Conservation (phyloP, 2,797 vertebrate species). For the Nasua narica region DNA sequence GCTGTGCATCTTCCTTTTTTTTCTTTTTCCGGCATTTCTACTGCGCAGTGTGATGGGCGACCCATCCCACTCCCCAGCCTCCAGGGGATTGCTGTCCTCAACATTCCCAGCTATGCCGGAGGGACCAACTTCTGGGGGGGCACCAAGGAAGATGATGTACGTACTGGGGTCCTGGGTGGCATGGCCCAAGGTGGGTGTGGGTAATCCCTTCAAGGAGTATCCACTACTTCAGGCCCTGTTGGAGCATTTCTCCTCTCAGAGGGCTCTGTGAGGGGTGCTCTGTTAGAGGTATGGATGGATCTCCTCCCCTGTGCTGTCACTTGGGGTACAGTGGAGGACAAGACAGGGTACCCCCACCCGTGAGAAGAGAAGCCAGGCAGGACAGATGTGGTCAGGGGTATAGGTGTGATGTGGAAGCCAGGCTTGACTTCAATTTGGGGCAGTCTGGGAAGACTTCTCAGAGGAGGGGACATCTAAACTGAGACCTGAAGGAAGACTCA, state of each 20-base stretch:
- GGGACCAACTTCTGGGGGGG: slow-evolving; percentile 99
- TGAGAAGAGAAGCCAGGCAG: background rate
- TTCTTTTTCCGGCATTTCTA: background rate
- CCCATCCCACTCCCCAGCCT: slow-evolving; percentile 96
- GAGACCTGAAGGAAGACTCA: background rate
- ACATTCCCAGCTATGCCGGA: slow-evolving; percentile 97
- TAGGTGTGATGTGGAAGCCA: background rate
- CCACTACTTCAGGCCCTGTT: background rate
- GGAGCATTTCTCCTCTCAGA: background rate
- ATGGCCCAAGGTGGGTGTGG: background rate
- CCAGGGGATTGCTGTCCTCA: slow-evolving; percentile 97
- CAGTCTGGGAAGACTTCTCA: background rate
- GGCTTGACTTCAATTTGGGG: background rate
- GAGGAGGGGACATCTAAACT: background rate
- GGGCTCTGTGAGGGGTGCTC: background rate
- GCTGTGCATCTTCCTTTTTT: background rate
- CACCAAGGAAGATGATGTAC: slow-evolving; percentile 97
- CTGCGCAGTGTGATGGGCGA: slow-evolving; percentile 91
- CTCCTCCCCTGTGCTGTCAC: too few relatives aligned
- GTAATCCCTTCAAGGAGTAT: background rate
- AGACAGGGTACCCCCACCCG: background rate
- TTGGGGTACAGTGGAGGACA: background rate
- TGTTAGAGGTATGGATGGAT: background rate
- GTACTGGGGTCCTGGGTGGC: slow-evolving; percentile 47
- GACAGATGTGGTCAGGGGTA: background rate